These are phyloP conservation scores for Gobiocypris rarus DNA, from an alignment of 2,113 vertebrate genomes.

Conservation along the genomic window DNA sequence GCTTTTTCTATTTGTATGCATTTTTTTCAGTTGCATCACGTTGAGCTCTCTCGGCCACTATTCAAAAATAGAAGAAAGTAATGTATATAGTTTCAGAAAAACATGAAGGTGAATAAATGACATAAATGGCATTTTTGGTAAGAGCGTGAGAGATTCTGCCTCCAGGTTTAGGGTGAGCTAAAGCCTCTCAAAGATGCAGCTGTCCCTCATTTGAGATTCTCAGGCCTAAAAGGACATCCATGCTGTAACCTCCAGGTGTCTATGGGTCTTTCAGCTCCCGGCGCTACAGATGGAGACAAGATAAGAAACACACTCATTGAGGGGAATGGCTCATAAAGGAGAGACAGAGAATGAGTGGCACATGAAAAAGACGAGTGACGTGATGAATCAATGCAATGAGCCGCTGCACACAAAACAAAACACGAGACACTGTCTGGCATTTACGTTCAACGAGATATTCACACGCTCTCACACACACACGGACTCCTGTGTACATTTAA, in stretches of 20 bases:
- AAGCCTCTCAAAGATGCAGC: constrained; percentile 8
- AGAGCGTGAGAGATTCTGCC: not conserved
- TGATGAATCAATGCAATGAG: constrained; percentile 49
- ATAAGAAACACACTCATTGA: constrained; percentile 18
- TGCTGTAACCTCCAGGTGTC: constrained; percentile 44
- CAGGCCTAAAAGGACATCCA: constrained; percentile 14
- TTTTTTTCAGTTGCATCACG: no score
- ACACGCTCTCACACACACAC: constrained; percentile 30
- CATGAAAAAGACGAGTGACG: constrained; percentile 71
- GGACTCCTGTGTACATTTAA: constrained; percentile 1
- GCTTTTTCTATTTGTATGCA: no score
- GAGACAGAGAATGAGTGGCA: constrained; percentile 75
- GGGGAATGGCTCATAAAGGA: constrained; percentile 43
- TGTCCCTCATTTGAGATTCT: constrained; percentile 26
- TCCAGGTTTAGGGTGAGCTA: constrained; percentile 1
- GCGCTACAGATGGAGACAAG: constrained; percentile 33
- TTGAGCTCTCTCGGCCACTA: no score
- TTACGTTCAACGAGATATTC: constrained; percentile 32
- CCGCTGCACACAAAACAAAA: constrained; percentile 51
- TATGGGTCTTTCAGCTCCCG: constrained; percentile 30
- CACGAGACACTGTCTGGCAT: constrained; percentile 27
- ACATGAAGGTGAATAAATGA: not conserved
- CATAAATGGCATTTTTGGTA: no score
- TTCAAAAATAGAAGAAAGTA: not conserved
- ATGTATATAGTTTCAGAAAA: not conserved